These are phyloP conservation scores for Halocynthia roretzi DNA, from an alignment of 23 tunicate species.

Conservation along the genomic window DNA sequence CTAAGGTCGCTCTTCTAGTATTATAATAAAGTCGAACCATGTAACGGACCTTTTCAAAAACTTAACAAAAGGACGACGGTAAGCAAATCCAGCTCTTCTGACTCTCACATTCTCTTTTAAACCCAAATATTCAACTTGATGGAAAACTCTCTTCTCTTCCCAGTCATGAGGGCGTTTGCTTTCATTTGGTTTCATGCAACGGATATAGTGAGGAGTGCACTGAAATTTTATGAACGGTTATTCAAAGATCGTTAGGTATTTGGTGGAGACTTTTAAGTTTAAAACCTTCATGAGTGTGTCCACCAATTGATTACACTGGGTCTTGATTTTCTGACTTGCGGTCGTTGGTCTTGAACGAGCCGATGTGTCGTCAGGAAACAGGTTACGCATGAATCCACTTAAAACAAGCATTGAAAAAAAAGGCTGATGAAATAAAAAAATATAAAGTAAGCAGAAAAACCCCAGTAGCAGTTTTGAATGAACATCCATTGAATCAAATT, in stretches of 20 bases:
- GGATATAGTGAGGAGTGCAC: slow-evolving; percentile 78
- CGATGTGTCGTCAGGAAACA: slow-evolving; percentile 79
- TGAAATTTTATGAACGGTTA: not conserved
- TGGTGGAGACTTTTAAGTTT: not conserved
- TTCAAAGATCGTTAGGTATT: not conserved
- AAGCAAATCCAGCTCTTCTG: slow-evolving; percentile 94
- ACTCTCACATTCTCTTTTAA: slow-evolving; percentile 96
- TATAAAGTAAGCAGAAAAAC: no score
- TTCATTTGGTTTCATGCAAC: slow-evolving; percentile 98
- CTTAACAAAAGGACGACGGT: slow-evolving; percentile 83
- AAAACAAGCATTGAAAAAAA: not conserved
- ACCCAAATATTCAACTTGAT: slow-evolving; percentile 96
- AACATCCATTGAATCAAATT: no score
- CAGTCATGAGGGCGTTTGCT: slow-evolving; percentile 85
- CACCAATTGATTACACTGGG: slow-evolving; percentile 77
- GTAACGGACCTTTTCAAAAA: slow-evolving; percentile 65
- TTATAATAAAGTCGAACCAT: not conserved
- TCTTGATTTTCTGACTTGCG: slow-evolving; percentile 81
- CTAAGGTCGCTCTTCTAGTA: not conserved
- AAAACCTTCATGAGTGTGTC: slow-evolving; percentile 84
- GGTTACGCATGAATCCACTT: slow-evolving; percentile 77
- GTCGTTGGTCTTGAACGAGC: slow-evolving; percentile 84
- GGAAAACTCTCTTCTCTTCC: slow-evolving; percentile 77
- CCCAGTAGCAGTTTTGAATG: no score
- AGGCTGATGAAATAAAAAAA: no score